Conservation (phyloP, 1,140 invertebrate species). For the Lordiphosa collinella region DNA sequence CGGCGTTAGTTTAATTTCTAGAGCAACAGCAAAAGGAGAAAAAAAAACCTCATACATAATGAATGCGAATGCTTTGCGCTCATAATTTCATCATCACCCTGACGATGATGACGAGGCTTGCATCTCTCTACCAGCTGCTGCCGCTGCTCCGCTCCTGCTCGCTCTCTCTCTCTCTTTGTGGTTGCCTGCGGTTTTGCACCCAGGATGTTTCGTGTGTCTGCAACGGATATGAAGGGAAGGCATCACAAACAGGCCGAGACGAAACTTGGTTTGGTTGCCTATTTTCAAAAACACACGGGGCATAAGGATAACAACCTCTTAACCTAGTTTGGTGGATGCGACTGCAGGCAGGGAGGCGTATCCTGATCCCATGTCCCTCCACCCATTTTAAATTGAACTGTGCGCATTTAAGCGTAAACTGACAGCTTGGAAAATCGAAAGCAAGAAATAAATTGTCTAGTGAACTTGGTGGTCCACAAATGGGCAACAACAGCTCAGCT, state of each 20-base stretch:
- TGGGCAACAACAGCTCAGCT: conserved; percentile 60
- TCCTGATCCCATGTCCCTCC: conserved; percentile 11
- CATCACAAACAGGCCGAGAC: conserved; percentile 67
- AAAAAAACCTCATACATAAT: conserved; percentile 65
- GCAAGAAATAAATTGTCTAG: conserved; percentile 77
- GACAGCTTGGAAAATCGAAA: conserved; percentile 77
- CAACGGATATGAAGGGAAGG: conserved; percentile 68
- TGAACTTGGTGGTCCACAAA: conserved; percentile 67
- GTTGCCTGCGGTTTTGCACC: conserved; percentile 55
- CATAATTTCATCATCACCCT: conserved; percentile 68
- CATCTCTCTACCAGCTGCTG: conserved; percentile 4
- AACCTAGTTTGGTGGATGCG: conserved; percentile 63
- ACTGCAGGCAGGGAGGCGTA: conserved; percentile 32
- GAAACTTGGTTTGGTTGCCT: conserved; percentile 50
- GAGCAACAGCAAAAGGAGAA: conserved; percentile 32
- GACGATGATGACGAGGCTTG: conserved; percentile 13
- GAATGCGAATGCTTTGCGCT: conserved; percentile 76
- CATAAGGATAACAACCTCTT: conserved; percentile 78
- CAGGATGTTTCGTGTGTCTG: conserved; percentile 75
- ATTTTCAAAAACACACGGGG: conserved; percentile 72
- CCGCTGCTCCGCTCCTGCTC: conserved; percentile 1
- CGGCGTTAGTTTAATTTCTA: conserved; percentile 76
- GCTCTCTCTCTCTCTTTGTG: conserved; percentile 29
- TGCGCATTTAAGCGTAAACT: conserved; percentile 78
- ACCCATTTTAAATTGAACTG: conserved; percentile 77